Conservation (phyloP, 2,113 vertebrate genomes). For the Corythaixoides concolor region DNA sequence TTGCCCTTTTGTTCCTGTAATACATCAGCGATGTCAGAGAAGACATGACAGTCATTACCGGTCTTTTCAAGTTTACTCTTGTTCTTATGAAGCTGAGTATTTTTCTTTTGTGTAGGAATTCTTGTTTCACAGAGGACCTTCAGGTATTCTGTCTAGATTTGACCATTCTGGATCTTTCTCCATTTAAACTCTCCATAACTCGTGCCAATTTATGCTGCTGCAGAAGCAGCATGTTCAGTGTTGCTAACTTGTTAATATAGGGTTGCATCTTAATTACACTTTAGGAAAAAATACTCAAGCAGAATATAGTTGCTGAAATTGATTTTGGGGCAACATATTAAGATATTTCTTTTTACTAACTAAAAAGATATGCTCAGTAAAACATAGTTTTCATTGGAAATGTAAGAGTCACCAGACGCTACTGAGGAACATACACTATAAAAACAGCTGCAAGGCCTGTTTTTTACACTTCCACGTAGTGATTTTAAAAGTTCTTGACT, state of each 20-base stretch:
- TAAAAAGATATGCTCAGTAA: neutral
- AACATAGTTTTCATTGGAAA: neutral
- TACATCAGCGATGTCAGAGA: neutral
- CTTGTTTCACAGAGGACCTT: neutral
- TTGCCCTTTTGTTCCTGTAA: slow-evolving; percentile 44
- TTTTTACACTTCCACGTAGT: neutral
- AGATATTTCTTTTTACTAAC: neutral
- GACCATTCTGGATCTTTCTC: neutral
- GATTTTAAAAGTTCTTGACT: neutral
- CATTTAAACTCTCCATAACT: neutral
- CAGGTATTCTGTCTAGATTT: neutral
- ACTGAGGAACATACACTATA: neutral
- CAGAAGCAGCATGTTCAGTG: neutral
- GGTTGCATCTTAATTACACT: neutral
- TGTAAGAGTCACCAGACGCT: neutral
- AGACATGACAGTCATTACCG: neutral
- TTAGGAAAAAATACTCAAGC: neutral
- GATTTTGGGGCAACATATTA: neutral
- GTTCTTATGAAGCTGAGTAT: neutral
- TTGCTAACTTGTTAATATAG: neutral
- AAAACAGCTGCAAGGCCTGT: neutral
- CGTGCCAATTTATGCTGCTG: neutral
- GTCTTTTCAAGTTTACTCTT: neutral
- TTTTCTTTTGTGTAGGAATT: neutral
- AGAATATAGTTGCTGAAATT: neutral